Base-by-base conservation (phyloP, 2,797 vertebrate species). In the Champsocephalus esox region DNA sequence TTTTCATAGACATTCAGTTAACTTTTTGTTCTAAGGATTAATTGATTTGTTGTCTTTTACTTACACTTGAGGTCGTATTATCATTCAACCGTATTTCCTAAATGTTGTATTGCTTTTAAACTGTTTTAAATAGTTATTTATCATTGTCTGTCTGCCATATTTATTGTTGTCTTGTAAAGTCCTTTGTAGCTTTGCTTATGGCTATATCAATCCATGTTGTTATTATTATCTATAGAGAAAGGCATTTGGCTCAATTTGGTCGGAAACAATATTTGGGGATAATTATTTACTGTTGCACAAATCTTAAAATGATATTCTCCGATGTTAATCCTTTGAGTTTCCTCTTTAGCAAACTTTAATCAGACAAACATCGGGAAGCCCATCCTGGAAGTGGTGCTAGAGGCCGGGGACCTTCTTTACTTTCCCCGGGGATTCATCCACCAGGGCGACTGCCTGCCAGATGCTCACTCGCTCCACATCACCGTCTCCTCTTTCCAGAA, bases 351-450 rank as follows among this genome's bases (percentile, higher is more conserved):
- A 13, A 99, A 99, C 91, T 96, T 98, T 21, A 71, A 79, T 0
- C 96, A 98, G 87, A 66, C 89, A 0, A 96, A 97, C 57, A 95
- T 99, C 0, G 96, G 97, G 0, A 89, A 96, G 74, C 97, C 97
- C 0, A 71, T 98, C 77, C 82, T 99, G 79, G 97, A 99, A 19
- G 94, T 96, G 0, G 94, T 98, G 24, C 88, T 99, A n/a, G 97
- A 99, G 84, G 93, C 97, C 0, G 98, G 98, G 0, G 98, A 99
- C 83, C 87, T 99, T 72, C 95, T 99, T 12, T 99, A 99, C 87
- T 98, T 99, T 50, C 98, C 98, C 1, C 93, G 98, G 0, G 98
- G 98, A 17, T 99, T 98, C 88, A 95, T 99, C 88, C 98, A 99
- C 86, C 98, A 99, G 89, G 98, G 95, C 0, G 68, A 96, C 79